A percentile compares a stretch with the other conserved stretches of the same genome.
phyloP scores from a whole-genome alignment of 2,888 invertebrate species.

The Epirrhoe tristata region DNA sequence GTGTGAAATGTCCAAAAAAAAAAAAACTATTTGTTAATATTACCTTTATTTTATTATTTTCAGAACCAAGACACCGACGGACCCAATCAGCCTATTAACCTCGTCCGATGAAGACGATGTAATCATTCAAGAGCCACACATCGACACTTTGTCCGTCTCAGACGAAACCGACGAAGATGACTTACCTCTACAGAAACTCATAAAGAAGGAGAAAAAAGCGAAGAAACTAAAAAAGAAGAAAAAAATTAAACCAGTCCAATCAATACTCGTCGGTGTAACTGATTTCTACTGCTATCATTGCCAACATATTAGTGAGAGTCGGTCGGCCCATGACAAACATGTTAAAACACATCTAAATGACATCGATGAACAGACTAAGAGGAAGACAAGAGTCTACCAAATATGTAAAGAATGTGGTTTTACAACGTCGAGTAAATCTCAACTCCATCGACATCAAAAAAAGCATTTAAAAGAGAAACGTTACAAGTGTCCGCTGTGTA shows the following conservation, averaged over 20 bases:
- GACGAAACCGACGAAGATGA: slow-evolving; percentile 77
- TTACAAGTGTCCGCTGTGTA: slow-evolving; percentile 65
- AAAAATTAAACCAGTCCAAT: slow-evolving; percentile 25
- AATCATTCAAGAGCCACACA: slow-evolving; percentile 71
- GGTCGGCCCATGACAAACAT: slow-evolving; percentile 49
- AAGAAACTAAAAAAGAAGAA: slow-evolving; percentile 31
- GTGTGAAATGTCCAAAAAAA: no score
- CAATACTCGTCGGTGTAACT: slow-evolving; percentile 48
- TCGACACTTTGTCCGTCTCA: slow-evolving; percentile 73
- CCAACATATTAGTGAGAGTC: slow-evolving; percentile 44
- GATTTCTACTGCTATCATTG: slow-evolving; percentile 66
- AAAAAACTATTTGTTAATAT: no score
- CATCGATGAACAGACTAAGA: background rate
- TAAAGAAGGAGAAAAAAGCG: slow-evolving; percentile 40
- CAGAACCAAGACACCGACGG: slow-evolving; percentile 51
- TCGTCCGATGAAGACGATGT: slow-evolving; percentile 79
- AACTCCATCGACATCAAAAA: slow-evolving; percentile 58
- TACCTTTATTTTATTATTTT: no score
- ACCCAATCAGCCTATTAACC: slow-evolving; percentile 71
- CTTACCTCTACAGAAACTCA: slow-evolving; percentile 61
- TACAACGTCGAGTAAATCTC: slow-evolving; percentile 59
- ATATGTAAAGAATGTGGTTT: slow-evolving; percentile 64
- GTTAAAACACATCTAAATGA: background rate
- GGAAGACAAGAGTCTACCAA: slow-evolving; percentile 33
- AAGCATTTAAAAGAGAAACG: slow-evolving; percentile 63